These are phyloP conservation scores for Carposina sasakii DNA, from an alignment of 1,140 invertebrate species.

Conservation along the genomic window DNA sequence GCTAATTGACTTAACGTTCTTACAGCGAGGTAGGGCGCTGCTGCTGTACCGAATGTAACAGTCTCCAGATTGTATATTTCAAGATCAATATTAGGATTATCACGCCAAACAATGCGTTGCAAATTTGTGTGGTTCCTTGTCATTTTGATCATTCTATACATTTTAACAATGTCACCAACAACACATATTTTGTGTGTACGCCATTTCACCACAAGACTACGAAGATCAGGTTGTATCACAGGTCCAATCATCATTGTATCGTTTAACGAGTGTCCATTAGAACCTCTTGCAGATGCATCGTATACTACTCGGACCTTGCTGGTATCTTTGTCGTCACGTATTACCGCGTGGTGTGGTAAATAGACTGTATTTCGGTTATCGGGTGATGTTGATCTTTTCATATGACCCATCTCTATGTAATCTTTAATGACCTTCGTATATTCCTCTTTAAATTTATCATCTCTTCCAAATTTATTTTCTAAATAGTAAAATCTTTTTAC, in stretches of 20 bases:
- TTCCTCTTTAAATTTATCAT: constrained; percentile 1
- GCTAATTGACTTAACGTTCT: constrained; percentile 35
- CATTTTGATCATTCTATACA: constrained; percentile 24
- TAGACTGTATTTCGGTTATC: constrained; percentile 11
- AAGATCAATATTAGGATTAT: constrained; percentile 25
- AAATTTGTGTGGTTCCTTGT: constrained; percentile 25
- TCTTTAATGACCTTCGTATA: constrained; percentile 13
- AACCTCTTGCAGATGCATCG: constrained; percentile 25
- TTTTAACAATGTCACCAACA: constrained; percentile 25
- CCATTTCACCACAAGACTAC: constrained; percentile 23
- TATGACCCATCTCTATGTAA: constrained; percentile 19
- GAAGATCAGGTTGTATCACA: constrained; percentile 26
- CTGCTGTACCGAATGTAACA: constrained; percentile 35
- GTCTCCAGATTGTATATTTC: constrained; percentile 31
- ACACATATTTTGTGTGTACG: constrained; percentile 23
- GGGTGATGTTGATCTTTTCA: constrained; percentile 15
- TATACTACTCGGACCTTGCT: constrained; percentile 27
- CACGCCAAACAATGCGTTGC: constrained; percentile 53
- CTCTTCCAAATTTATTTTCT: constrained; percentile 7
- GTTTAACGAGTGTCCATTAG: constrained; percentile 23
- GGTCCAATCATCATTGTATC: constrained; percentile 25
- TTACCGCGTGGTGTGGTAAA: constrained; percentile 29
- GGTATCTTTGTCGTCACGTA: constrained; percentile 28
- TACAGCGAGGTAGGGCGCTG: constrained; percentile 36
- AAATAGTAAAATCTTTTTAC: constrained; percentile 8